Evolutionary conservation across 2,113 vertebrate genomes (phyloP).

Genomic region (Sula dactylatra): DNA sequence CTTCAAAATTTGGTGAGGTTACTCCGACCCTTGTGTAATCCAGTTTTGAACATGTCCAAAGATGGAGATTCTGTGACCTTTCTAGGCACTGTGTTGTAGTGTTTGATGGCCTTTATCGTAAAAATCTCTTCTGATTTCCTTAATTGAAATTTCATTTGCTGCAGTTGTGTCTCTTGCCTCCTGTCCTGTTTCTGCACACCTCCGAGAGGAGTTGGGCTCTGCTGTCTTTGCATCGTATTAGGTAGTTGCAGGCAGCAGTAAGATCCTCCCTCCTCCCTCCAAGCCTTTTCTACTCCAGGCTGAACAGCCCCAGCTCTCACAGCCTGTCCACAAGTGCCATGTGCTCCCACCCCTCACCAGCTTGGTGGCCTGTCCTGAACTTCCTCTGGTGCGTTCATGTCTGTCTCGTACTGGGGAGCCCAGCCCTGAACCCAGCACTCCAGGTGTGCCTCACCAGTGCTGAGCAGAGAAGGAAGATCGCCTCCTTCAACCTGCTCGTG

Average conservation of each 20-base stretch:
- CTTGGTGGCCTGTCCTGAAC: neutral
- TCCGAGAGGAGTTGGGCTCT: neutral
- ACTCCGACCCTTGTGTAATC: neutral
- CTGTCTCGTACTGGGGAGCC: neutral
- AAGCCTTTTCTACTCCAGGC: neutral
- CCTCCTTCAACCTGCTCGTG: neutral
- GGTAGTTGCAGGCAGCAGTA: neutral
- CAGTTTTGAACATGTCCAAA: neutral
- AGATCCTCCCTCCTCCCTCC: too few species aligned
- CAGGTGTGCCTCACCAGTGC: neutral
- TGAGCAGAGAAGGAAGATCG: neutral
- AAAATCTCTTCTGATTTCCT: neutral
- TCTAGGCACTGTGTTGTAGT: neutral
- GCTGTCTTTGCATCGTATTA: neutral
- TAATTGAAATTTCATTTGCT: neutral
- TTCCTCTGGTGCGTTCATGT: neutral
- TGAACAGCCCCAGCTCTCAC: neutral
- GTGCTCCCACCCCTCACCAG: neutral
- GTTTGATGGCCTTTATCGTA: neutral
- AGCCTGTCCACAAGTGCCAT: rapidly evolving
- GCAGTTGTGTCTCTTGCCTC: neutral
- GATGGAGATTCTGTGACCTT: neutral
- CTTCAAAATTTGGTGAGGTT: neutral
- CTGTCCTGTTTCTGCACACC: neutral
- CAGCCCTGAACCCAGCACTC: too few species aligned